phyloP scores from a whole-genome alignment of 2,888 invertebrate species.

The Lithophane ornitopus region DNA sequence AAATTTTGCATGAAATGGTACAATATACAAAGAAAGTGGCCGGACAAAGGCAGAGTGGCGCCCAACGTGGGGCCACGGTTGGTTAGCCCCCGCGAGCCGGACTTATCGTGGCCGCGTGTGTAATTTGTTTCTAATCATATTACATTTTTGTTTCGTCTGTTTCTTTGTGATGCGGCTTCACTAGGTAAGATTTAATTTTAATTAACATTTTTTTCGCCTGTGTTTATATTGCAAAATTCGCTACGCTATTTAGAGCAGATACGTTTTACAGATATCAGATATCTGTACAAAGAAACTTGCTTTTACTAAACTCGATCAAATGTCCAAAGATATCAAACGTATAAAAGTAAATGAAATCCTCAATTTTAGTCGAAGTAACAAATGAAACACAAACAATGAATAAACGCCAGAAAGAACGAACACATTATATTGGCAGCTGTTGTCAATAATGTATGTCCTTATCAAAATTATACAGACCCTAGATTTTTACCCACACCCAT shows the following conservation, averaged over 20 bases:
- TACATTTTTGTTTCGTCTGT: conserved; percentile 80
- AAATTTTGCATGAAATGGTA: conserved; percentile 91
- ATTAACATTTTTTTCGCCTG: conserved; percentile 67
- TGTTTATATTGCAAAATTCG: conserved; percentile 35
- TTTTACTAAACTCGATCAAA: neutral
- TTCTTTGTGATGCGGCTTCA: conserved; percentile 71
- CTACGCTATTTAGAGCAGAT: conserved; percentile 6
- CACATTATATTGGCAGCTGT: neutral
- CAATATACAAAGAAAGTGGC: conserved; percentile 90
- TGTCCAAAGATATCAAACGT: neutral
- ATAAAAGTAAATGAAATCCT: neutral
- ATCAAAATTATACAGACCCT: conserved; percentile 45
- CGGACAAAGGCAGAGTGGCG: conserved; percentile 87
- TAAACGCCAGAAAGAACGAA: neutral
- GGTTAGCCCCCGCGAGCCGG: conserved; percentile 79
- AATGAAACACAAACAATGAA: neutral
- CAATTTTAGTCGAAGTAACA: neutral
- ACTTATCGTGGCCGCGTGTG: conserved; percentile 81
- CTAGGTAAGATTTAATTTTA: conserved; percentile 75
- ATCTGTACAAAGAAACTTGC: neutral
- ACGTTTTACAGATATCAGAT: neutral
- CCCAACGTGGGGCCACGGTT: conserved; percentile 81
- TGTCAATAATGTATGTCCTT: conserved; percentile 40
- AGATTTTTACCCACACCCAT: conserved; percentile 60
- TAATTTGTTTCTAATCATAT: conserved; percentile 89